phyloP scores from a whole-genome alignment of 1,140 invertebrate species.

The Caenorhabditis latens region DNA sequence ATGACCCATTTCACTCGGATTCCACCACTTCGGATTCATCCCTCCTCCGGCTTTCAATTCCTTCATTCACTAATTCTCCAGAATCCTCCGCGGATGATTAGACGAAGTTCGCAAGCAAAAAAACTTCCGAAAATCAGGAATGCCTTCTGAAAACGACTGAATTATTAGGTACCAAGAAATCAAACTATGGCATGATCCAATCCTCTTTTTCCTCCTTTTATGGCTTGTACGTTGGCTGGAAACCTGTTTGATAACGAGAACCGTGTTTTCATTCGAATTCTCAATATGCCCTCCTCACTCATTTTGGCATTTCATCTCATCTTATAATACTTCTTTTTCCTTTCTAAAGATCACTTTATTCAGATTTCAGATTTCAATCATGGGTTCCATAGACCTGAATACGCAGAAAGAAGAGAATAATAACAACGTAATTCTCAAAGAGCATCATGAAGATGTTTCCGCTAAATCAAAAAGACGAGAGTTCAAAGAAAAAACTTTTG shows the following conservation, averaged over 20 bases:
- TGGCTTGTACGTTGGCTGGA: not conserved
- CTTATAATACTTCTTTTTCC: not conserved
- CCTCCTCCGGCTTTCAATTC: not conserved
- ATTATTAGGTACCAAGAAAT: slow-evolving; percentile 10
- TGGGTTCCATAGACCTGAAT: slow-evolving; percentile 33
- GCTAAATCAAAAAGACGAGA: not conserved
- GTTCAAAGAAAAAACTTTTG: slow-evolving; percentile 62
- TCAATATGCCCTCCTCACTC: not conserved
- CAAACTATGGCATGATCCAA: slow-evolving; percentile 29
- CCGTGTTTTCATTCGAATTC: slow-evolving; percentile 19
- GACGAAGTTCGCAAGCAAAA: not conserved
- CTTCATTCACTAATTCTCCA: not conserved
- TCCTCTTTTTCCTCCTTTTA: not conserved
- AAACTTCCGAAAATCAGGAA: not conserved
- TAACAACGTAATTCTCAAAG: slow-evolving; percentile 37
- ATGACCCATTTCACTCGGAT: slow-evolving; percentile 47
- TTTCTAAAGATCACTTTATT: no score
- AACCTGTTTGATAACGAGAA: slow-evolving; percentile 53
- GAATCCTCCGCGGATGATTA: not conserved
- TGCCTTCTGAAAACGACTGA: not conserved
- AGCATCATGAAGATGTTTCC: not conserved
- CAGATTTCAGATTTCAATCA: slow-evolving; percentile 41
- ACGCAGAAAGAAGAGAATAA: slow-evolving; percentile 27
- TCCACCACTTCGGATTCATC: not conserved
- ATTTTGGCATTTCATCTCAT: slow-evolving; percentile 16